These are phyloP conservation scores for Tachysurus fulvidraco DNA, from an alignment of 2,113 vertebrate species.

Conservation along the genomic window DNA sequence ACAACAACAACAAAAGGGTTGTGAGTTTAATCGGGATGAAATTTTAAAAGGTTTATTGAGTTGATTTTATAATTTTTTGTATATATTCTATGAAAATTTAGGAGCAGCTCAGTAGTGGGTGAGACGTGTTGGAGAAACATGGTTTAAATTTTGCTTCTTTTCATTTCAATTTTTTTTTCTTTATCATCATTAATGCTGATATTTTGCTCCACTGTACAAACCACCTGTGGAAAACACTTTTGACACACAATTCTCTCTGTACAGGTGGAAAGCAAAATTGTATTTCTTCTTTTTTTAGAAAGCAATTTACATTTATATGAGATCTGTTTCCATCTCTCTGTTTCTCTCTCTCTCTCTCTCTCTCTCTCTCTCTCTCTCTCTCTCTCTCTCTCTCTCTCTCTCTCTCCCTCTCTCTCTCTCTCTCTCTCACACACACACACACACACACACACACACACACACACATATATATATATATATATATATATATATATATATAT, in stretches of 20 bases:
- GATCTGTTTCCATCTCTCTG: constrained; percentile 5
- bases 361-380: background rate
- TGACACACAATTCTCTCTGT: constrained; percentile 11
- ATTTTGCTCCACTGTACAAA: background rate
- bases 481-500: background rate
- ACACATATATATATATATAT: background rate
- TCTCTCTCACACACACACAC: constrained; percentile 1
- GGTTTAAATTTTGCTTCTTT: too few relatives aligned
- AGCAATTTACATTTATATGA: constrained; percentile 54
- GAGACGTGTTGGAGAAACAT: too few relatives aligned
- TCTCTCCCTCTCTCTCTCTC: background rate
- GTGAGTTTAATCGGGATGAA: too few relatives aligned
- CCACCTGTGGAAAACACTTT: background rate
- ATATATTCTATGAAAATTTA: too few relatives aligned
- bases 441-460: background rate
- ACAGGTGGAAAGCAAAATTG: constrained; percentile 35
- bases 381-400: constrained; percentile 5
- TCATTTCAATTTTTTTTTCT: background rate
- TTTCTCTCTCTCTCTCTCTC: constrained; percentile 3
- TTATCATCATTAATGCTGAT: background rate
- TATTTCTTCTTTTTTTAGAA: constrained; percentile 29
- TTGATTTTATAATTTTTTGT: too few relatives aligned
- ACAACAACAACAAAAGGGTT: too few relatives aligned
- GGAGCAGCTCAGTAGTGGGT: too few relatives aligned
- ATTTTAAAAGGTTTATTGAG: too few relatives aligned